Percentiles rank a stretch among this genome's conserved stretches.
These are phyloP conservation scores for Potamarius usumacintae DNA, from an alignment of 2,113 vertebrate genomes.

Conservation along the genomic window DNA sequence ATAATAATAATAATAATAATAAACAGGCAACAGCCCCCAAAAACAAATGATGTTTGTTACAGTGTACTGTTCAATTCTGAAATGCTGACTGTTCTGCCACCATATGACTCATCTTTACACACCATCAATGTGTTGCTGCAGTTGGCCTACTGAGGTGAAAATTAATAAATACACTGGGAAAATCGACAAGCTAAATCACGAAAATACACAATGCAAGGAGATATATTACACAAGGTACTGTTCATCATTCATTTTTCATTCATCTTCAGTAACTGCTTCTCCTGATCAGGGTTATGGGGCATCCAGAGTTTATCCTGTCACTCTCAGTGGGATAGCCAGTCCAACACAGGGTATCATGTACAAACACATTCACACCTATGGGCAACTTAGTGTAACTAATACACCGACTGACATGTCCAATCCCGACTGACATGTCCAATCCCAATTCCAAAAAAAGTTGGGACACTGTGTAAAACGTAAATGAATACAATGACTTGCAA, in stretches of 20 bases:
- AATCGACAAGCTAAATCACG: not conserved
- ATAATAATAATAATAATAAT: too few species aligned
- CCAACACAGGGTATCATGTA: not conserved
- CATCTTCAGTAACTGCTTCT: not conserved
- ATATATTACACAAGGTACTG: not conserved
- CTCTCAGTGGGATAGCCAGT: not conserved
- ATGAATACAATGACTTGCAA: too few species aligned
- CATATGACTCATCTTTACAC: not conserved
- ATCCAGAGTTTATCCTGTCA: not conserved
- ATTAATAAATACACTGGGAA: not conserved
- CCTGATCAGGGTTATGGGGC: not conserved
- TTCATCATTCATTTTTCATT: not conserved
- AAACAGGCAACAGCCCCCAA: not conserved
- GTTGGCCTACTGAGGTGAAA: not conserved
- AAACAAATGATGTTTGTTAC: not conserved
- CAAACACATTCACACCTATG: not conserved
- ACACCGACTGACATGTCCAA: not conserved
- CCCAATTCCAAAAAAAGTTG: too few species aligned
- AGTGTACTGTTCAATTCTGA: not conserved
- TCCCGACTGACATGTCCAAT: not conserved
- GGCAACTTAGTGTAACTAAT: not conserved
- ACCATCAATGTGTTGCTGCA: not conserved
- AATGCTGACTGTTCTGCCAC: not conserved
- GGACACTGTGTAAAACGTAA: too few species aligned
- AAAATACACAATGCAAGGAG: not conserved